These are phyloP conservation scores for Odontomyia ornata DNA, from an alignment of 2,888 invertebrate species.

Conservation along the genomic window DNA sequence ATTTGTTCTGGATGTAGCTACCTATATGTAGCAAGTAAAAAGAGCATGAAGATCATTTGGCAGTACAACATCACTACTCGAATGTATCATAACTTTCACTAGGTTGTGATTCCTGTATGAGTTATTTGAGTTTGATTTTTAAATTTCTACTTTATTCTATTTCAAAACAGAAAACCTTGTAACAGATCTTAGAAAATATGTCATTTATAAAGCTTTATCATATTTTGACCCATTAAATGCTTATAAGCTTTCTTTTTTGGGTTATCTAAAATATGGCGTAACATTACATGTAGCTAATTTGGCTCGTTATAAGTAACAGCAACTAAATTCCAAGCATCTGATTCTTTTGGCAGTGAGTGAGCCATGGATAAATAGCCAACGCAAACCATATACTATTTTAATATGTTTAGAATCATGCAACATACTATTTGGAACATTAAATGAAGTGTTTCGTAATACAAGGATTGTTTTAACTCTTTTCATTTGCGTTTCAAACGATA, in stretches of 20 bases:
- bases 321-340: conserved; percentile 82
- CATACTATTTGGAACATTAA: conserved; percentile 77
- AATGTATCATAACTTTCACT: too few species aligned
- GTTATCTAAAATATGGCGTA: conserved; percentile 82
- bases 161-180: conserved; percentile 63
- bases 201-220: conserved; percentile 70
- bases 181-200: conserved; percentile 76
- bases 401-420: conserved; percentile 58
- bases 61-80: too few species aligned
- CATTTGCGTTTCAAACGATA: conserved; percentile 85
- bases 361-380: conserved; percentile 86
- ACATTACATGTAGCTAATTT: conserved; percentile 81
- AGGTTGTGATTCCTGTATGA: too few species aligned
- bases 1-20: too few species aligned
- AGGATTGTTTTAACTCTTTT: conserved; percentile 84
- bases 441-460: conserved; percentile 74
- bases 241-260: conserved; percentile 82
- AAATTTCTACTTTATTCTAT: conserved; percentile 61
- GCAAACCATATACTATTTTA: conserved; percentile 67
- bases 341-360: conserved; percentile 87
- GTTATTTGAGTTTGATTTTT: too few species aligned
- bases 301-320: conserved; percentile 90
- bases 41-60: too few species aligned
- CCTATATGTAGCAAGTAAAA: too few species aligned
- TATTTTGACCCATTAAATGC: conserved; percentile 68